Percentiles rank a stretch among this genome's conserved stretches.
These are phyloP conservation scores for Mechanitis messenoides DNA, from an alignment of 2,888 invertebrate species.

Conservation along the genomic window DNA sequence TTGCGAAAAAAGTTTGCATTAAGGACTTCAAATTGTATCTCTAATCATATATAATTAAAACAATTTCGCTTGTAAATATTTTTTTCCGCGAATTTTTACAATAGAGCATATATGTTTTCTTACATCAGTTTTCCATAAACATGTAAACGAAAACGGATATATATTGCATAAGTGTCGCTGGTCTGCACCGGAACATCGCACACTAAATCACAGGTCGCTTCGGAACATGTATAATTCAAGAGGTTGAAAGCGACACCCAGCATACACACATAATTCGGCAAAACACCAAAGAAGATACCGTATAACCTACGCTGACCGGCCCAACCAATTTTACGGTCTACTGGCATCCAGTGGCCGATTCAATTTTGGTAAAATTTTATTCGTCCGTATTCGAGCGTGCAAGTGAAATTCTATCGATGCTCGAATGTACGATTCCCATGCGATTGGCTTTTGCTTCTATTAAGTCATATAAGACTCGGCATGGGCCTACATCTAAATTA, in stretches of 20 bases:
- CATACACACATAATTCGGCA: conserved; percentile 56
- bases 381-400: conserved; percentile 62
- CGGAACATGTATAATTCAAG: conserved; percentile 68
- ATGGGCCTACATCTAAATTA: conserved; percentile 6
- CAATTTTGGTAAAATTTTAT: conserved; percentile 75
- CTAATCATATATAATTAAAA: too few species aligned
- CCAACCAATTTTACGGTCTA: conserved; percentile 72
- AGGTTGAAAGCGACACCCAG: conserved; percentile 58
- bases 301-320: conserved; percentile 50
- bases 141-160: conserved; percentile 53
- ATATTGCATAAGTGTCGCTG: conserved; percentile 52
- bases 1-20: background rate
- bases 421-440: conserved; percentile 41
- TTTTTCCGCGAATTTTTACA: conserved; percentile 12
- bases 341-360: conserved; percentile 63
- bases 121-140: conserved; percentile 31
- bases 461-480: conserved; percentile 26
- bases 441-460: conserved; percentile 44
- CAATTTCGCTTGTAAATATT: too few species aligned
- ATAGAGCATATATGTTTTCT: conserved; percentile 13
- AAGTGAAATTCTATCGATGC: conserved; percentile 65
- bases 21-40: too few species aligned
- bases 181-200: conserved; percentile 47
- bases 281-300: conserved; percentile 60
- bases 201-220: conserved; percentile 66